A percentile compares a stretch with the other conserved stretches of the same genome.
phyloP scores from a whole-genome alignment of 2,113 vertebrate species.

The Gymnogyps californianus region DNA sequence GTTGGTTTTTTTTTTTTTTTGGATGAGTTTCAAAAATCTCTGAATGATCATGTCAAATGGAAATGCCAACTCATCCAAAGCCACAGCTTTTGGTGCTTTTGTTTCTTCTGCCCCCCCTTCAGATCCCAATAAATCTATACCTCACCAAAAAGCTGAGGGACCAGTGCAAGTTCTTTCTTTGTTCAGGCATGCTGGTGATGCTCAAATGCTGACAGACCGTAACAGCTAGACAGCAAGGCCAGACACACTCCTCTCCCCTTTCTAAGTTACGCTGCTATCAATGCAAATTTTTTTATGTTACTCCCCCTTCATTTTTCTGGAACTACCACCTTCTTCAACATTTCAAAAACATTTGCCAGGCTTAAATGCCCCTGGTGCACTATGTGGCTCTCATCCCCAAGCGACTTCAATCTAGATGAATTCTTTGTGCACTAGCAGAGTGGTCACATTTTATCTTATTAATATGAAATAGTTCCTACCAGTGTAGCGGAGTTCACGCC shows the following conservation, averaged over 20 bases:
- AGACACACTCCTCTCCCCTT: background rate
- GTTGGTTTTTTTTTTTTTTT: background rate
- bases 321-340: background rate
- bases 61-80: constrained; percentile 45
- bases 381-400: background rate
- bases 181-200: background rate
- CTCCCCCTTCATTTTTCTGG: background rate
- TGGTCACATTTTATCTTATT: background rate
- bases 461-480: background rate
- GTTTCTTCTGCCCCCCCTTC: background rate
- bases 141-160: constrained; percentile 39
- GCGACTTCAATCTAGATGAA: background rate
- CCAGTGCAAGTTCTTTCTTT: background rate
- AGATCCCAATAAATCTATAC: background rate
- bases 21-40: constrained; percentile 22
- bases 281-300: background rate
- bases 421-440: background rate
- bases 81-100: constrained; percentile 4
- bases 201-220: background rate
- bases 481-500: fast-evolving
- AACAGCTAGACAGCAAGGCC: background rate
- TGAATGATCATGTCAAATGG: constrained; percentile 41
- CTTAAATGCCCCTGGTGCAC: background rate
- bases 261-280: background rate
- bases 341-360: background rate